phyloP scores from a whole-genome alignment of 2,888 invertebrate genomes.

The Dascillus cervinus region DNA sequence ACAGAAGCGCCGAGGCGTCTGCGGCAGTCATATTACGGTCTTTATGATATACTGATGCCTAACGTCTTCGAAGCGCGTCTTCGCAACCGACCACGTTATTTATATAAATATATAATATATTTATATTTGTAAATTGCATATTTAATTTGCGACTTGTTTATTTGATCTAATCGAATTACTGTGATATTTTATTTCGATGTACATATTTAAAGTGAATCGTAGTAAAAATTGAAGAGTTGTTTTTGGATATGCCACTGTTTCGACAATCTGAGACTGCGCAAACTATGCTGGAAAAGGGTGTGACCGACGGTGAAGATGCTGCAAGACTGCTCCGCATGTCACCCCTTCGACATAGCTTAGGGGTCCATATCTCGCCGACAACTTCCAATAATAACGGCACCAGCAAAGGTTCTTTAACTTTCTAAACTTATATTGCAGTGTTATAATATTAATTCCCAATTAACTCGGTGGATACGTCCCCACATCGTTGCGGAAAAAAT shows the following conservation, averaged over 20 bases:
- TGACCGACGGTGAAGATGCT: conserved; percentile 40
- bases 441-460: too few relatives aligned
- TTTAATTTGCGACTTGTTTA: too few relatives aligned
- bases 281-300: conserved; percentile 42
- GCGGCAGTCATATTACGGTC: conserved; percentile 10
- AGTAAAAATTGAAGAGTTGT: too few relatives aligned
- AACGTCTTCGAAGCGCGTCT: conserved; percentile 6
- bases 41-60: conserved; percentile 3
- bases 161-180: too few relatives aligned
- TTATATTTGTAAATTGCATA: too few relatives aligned
- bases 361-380: conserved; percentile 44
- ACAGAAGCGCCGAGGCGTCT: conserved; percentile 16
- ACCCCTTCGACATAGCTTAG: conserved; percentile 51
- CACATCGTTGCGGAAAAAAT: too few relatives aligned
- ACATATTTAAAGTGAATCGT: too few relatives aligned
- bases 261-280: conserved; percentile 24
- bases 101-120: too few relatives aligned
- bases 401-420: conserved; percentile 21
- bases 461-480: too few relatives aligned
- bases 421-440: too few relatives aligned
- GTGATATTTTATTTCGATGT: too few relatives aligned
- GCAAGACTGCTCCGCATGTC: conserved; percentile 52
- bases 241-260: background rate
- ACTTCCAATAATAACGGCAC: conserved; percentile 17
- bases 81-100: too few relatives aligned